Evolutionary conservation across 2,888 invertebrate species (phyloP), one percentile per base, ranked within the genome.

Genomic region (Sussaba pulchella): DNA sequence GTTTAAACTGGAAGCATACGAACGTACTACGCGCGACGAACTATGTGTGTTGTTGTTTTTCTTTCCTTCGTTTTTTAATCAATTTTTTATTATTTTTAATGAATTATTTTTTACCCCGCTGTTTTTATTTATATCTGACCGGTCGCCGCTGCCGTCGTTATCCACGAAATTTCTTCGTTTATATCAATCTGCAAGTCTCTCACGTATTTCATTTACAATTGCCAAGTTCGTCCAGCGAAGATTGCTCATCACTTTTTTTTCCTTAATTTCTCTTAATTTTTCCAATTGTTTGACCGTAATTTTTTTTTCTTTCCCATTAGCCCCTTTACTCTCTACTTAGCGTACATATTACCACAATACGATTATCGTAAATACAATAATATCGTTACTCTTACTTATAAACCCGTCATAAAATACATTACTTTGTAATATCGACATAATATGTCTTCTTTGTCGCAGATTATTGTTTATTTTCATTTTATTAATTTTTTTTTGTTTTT

Each of bases 381-480:
- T 83, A 85, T 85, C 83, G 82, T 84, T 84, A 83, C 82, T 83
- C 85, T 87, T 87, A 86, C 83, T 88, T 91, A 90, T 91, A 91
- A 91, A 91, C 89, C 90, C 90, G 88, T 91, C 91, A 89, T 89
- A 91, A 91, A 91, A 91, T 91, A 91, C 91, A 91, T 91, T 89
- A 89, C 88, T 91, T 87, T 84, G 82, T 85, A 84, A 83, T 85
- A 87, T 89, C 86, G 88, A 83, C 86, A 84, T 87, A 84, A 82
- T 85, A 82, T 85, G 84, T 83, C 79, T 78, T 85, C 78, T 81
- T 83, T 81, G 72, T 80, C 80, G 67, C 71, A 74, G 81, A 75
- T 41, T 82, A 72, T 83, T 50, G 14, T 43, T 75, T 79, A 70
- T 78, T 77, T 67, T 75, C 79, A 70, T 78, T 77, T 67, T 69